phyloP scores from a whole-genome alignment of 2,888 invertebrate genomes.

The Antheraea assamensis region DNA sequence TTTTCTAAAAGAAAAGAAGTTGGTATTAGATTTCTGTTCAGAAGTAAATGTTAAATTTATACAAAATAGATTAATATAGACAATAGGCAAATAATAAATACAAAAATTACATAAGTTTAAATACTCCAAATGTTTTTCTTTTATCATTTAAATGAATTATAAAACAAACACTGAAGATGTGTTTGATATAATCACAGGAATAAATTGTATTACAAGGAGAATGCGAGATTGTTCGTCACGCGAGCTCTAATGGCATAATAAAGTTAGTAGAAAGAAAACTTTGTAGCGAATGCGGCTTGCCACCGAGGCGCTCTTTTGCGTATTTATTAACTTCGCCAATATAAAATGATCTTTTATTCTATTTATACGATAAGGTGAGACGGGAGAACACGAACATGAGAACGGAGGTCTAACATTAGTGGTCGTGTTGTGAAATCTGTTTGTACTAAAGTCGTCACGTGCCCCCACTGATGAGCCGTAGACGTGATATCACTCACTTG shows the following conservation, averaged over 20 bases:
- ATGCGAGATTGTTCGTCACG: constrained; percentile 73
- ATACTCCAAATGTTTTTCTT: background rate
- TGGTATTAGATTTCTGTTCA: too few species aligned
- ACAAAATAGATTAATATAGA: too few species aligned
- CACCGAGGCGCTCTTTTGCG: constrained; percentile 71
- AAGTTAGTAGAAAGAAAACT: constrained; percentile 78
- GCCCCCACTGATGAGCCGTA: constrained; percentile 78
- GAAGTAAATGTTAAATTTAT: too few species aligned
- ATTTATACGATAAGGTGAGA: constrained; percentile 41
- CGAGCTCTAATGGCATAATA: constrained; percentile 79
- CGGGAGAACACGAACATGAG: constrained; percentile 34
- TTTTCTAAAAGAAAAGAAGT: background rate
- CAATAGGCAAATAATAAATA: too few species aligned
- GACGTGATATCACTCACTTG: constrained; percentile 81
- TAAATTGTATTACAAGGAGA: constrained; percentile 54
- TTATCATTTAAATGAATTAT: background rate
- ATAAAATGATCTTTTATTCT: constrained; percentile 50
- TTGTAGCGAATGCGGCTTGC: constrained; percentile 48
- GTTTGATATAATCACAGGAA: constrained; percentile 17
- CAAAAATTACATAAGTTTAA: background rate
- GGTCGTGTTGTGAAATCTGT: constrained; percentile 77
- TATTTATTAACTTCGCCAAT: constrained; percentile 72
- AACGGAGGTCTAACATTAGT: constrained; percentile 49
- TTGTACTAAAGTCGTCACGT: constrained; percentile 81
- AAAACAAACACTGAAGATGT: background rate